phyloP scores from a whole-genome alignment of 2,113 vertebrate species.

The Triplophysa rosa region DNA sequence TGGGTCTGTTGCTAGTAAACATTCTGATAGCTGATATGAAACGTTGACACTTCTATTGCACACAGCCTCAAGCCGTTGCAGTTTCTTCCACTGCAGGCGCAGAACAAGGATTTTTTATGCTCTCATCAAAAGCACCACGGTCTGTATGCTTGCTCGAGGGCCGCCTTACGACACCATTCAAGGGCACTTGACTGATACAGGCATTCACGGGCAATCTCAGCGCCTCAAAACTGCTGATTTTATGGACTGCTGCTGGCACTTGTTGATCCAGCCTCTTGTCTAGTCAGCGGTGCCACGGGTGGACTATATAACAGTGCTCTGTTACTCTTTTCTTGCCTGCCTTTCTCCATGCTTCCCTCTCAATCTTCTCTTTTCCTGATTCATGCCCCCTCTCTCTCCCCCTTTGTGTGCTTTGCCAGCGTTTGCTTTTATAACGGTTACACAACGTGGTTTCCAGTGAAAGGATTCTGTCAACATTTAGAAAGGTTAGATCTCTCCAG shows the following conservation, averaged over 20 bases:
- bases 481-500: slow-evolving; percentile 63
- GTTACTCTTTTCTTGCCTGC: not conserved
- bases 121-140: not conserved
- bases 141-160: not conserved
- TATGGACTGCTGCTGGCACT: slow-evolving; percentile 19
- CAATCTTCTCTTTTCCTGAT: not conserved
- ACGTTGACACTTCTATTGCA: not conserved
- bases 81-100: not conserved
- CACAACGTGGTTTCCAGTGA: slow-evolving; percentile 57
- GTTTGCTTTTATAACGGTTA: slow-evolving; percentile 46
- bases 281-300: not conserved
- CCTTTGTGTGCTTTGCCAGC: not conserved
- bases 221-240: not conserved
- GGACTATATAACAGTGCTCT: not conserved
- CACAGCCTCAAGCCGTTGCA: not conserved
- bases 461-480: slow-evolving; percentile 64
- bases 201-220: not conserved
- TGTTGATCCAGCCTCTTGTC: not conserved
- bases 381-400: slow-evolving; percentile 44
- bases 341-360: not conserved
- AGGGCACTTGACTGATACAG: not conserved
- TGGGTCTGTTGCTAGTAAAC: not conserved
- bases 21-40: not conserved
- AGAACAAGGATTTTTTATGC: not conserved
- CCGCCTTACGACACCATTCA: not conserved